Evolutionary conservation across 1,140 invertebrate genomes (phyloP).

Genomic region (Aphelenchoides avenae): DNA sequence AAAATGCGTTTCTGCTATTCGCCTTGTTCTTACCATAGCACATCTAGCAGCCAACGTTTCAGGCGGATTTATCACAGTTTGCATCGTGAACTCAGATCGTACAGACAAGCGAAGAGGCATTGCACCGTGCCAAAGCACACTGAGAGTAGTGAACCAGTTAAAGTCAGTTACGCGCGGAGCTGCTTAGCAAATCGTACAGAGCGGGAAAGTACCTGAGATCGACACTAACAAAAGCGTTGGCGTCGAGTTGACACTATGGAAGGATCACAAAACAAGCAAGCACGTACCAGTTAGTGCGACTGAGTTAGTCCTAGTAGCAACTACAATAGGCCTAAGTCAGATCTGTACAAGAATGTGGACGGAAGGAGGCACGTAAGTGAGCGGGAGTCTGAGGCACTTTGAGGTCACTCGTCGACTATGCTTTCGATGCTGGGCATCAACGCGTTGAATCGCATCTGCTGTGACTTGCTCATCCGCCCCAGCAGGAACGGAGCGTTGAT

Average conservation of each 20-base stretch:
- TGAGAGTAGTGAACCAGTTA: no score
- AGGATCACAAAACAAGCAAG: not conserved
- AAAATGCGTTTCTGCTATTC: no score
- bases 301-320: constrained; percentile 7
- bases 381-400: not conserved
- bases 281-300: not conserved
- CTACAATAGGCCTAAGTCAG: not conserved
- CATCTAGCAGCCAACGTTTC: no score
- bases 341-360: not conserved
- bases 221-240: no score
- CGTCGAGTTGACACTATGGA: not conserved
- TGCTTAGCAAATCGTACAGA: no score
- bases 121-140: no score
- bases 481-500: constrained; percentile 10
- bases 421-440: constrained; percentile 8
- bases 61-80: no score
- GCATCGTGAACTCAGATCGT: no score
- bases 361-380: not conserved
- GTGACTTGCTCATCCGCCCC: constrained; percentile 4
- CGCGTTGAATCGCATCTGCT: not conserved
- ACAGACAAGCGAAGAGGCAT: no score
- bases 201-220: no score
- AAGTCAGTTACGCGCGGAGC: no score
- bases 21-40: no score
- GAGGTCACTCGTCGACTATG: constrained; percentile 4